Evolutionary conservation across 2,797 vertebrate species (phyloP), one percentile per base, ranked within the genome.

Genomic region (Bovichtus variegatus): DNA sequence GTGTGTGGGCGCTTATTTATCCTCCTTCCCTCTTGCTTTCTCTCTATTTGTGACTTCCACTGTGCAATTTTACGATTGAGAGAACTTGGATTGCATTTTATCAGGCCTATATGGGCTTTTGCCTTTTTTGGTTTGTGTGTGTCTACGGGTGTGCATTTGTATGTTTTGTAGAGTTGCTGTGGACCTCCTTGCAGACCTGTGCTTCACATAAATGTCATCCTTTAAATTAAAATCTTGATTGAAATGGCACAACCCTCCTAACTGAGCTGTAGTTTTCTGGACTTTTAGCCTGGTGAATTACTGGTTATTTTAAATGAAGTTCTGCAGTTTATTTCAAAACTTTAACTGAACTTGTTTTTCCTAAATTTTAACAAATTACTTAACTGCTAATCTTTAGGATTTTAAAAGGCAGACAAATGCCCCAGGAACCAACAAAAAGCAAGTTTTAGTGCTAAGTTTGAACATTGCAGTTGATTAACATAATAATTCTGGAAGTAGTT

Each of bases 31-130:
- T 51, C 50, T 61, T 59, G 68, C 73, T 70, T 27, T 68, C 73
- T 85, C 76, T 83, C 53, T 46, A 54, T 91, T 88, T 85, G 83
- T 73, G 71, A 74, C 73, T 83, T 85, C 62, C 51, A 59, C 84
- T 82, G 67, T 85, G 82, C 83, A 93, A 89, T 92, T 90, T 93
- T 93, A 83, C 76, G 18, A 81, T 66, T 78, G 89, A 91, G 51
- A 87, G 83, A 82, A 69, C 88, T 83, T 58, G 49, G 76, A 87
- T 88, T 91, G 71, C 64, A 58, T 86, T 90, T 85, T 83, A 85
- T 79, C 79, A 67, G 57, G 72, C 29, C 69, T 41, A 38, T 78
- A 55, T 78, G 19, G 55, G 64, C 36, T 53, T 82, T 41, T 78
- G 69, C 49, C 34, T 81, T 77, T 80, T 62, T 80, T 62, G 38